A percentile compares a stretch with the other conserved stretches of the same genome.
Evolutionary conservation across 2,797 vertebrate species (phyloP).

Genomic region (Acrossocheilus fasciatus): DNA sequence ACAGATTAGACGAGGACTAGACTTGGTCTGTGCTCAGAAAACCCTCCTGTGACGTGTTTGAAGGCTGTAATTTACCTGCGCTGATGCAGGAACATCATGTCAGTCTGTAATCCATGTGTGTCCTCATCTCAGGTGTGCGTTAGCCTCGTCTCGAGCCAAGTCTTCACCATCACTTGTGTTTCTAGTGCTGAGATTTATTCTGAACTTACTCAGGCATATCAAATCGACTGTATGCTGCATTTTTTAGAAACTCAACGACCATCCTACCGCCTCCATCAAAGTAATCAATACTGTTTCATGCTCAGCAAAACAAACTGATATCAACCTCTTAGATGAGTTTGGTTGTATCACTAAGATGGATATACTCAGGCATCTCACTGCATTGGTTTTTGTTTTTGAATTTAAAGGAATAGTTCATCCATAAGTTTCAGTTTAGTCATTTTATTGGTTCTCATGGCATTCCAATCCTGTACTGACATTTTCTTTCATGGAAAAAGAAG

Average conservation of each 20-base stretch:
- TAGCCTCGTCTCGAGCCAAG: conserved; percentile 57
- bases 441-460: background rate
- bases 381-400: background rate
- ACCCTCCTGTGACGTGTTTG: background rate
- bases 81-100: background rate
- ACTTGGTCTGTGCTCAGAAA: background rate
- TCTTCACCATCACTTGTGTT: conserved; percentile 52
- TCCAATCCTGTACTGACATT: background rate
- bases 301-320: background rate
- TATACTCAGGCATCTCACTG: conserved; percentile 18
- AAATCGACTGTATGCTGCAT: conserved; percentile 62
- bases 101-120: conserved; percentile 24
- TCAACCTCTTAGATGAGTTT: conserved; percentile 2
- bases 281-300: background rate
- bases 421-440: background rate
- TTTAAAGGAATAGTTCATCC: background rate
- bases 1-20: background rate
- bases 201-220: conserved; percentile 66
- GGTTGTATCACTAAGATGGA: background rate
- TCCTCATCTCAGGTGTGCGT: conserved; percentile 71
- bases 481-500: background rate
- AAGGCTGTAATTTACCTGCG: conserved; percentile 13
- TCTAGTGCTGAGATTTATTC: conserved; percentile 52
- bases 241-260: conserved; percentile 32
- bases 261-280: conserved; percentile 11